Conservation (phyloP, 2,113 vertebrate species). For the Trogon surrucura region DNA sequence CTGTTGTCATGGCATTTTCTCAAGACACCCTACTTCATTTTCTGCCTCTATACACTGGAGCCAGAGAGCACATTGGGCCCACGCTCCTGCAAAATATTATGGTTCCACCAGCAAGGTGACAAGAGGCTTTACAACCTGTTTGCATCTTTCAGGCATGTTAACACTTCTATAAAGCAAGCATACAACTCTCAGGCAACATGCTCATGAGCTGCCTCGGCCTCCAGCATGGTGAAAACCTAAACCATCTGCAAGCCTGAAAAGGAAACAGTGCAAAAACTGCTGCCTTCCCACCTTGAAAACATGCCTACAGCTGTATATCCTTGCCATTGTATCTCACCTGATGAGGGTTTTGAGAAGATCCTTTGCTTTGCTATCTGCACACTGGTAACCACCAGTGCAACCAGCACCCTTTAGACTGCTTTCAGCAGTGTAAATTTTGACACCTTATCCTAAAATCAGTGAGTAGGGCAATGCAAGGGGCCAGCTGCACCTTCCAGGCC, state of each 20-base stretch:
- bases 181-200: not conserved
- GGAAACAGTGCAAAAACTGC: not conserved
- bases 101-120: conserved; percentile 47
- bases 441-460: not conserved
- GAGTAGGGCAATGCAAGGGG: not conserved
- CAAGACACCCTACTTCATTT: not conserved
- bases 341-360: not conserved
- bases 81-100: conserved; percentile 56
- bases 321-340: not conserved
- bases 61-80: rapidly evolving
- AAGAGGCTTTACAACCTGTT: conserved; percentile 64
- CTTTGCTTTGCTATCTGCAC: not conserved
- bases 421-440: not conserved
- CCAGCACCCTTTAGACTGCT: not conserved
- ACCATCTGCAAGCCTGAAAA: conserved; percentile 53
- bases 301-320: not conserved
- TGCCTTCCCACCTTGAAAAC: conserved; percentile 23
- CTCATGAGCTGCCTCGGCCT: conserved; percentile 29
- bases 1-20: not conserved
- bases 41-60: not conserved
- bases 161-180: conserved; percentile 56
- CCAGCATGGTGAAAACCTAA: conserved; percentile 44
- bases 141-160: conserved; percentile 65
- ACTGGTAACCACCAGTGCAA: not conserved
- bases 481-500: not conserved